Percentiles rank a stretch among this genome's conserved stretches.
Evolutionary conservation across 2,797 vertebrate genomes (phyloP).

Genomic region (Poecilia picta): DNA sequence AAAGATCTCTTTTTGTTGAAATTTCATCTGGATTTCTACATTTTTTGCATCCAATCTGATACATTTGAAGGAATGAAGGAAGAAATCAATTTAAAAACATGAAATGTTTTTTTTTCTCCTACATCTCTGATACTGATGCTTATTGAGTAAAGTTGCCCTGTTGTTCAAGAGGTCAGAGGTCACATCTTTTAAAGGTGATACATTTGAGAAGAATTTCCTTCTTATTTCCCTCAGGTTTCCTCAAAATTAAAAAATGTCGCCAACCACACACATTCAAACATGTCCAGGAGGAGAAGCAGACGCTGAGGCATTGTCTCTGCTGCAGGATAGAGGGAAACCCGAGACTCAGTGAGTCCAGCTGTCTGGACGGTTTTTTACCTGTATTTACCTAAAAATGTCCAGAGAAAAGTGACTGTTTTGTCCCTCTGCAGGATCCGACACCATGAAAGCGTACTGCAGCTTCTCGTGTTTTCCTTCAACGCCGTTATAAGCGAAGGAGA

Average conservation of each 20-base stretch:
- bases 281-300: neutral
- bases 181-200: neutral
- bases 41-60: neutral
- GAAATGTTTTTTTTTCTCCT: neutral
- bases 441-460: neutral
- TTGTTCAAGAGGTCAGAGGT: neutral
- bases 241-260: neutral
- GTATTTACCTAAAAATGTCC: neutral
- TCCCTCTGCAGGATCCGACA: neutral
- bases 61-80: neutral
- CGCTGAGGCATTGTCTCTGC: neutral
- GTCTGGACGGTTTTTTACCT: neutral
- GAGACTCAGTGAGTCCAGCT: neutral
- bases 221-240: neutral
- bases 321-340: neutral
- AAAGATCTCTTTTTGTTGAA: neutral
- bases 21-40: neutral
- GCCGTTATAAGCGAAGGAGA: neutral
- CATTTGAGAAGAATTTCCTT: neutral
- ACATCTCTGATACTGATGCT: neutral
- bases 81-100: neutral
- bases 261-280: neutral
- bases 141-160: neutral
- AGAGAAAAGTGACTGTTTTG: neutral
- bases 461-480: neutral